Base-by-base conservation (phyloP, 2,113 vertebrate species). In the Leptobrachium ailaonicum region DNA sequence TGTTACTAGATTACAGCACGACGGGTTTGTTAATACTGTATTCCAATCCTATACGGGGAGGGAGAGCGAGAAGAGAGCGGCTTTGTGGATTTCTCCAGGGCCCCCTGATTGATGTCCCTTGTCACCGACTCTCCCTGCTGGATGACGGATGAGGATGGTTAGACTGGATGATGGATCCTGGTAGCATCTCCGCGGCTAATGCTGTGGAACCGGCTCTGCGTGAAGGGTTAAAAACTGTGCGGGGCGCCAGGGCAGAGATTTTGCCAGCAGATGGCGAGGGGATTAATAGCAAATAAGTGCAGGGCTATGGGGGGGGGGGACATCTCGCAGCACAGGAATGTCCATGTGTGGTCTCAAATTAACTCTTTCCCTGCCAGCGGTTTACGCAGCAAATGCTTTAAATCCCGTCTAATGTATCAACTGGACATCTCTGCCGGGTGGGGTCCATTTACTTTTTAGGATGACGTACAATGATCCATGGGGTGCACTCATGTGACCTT, bases 31-130 rank as follows among this genome's bases (percentile, higher is more conserved):
- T 50, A 50, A 50, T 8, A 50, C 47, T 50, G 8, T 50, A 50
- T 5, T 50, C 4, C 47, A 50, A 5, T 50, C 47, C 47, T 50
- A 50, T 50, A 50, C 47, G 8, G 47, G 47, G 8, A 50, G 47
- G 47, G 4, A 50, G 47, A 32, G 20, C 0, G 20, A 32, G 47
- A 50, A 50, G 47, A 50, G 47, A 50, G 1, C 50, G 3, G 56
- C 56, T 60, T 12, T 60, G 56, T 60, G 13, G 56, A 13, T 11
- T 54, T 54, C 62, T 41, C 44, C 60, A 2, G 8, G 20, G 8
- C 14, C 64, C 6, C 63, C 75, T 76, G 75, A 68, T 68, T 76
- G 53, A 76, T 76, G 75, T 14, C 41, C 50, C 63, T 54, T 54
- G 45, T 76, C 66, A n/a, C 40, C 2, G 14, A 63, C 75, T 42